Conservation (phyloP, 1,140 invertebrate species). For the Littorina saxatilis region DNA sequence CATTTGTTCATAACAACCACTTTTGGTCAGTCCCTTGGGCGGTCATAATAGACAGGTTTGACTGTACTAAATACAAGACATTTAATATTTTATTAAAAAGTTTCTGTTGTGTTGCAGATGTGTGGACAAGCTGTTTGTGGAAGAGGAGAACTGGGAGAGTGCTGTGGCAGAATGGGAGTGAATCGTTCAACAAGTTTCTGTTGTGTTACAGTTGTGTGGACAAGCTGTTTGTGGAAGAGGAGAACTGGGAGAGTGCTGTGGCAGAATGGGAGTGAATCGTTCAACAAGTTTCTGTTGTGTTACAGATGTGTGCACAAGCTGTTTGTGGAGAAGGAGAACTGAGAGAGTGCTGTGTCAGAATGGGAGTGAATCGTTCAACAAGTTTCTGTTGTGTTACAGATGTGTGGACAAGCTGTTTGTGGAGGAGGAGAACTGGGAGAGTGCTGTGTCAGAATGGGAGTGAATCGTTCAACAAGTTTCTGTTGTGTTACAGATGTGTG, state of each 20-base stretch:
- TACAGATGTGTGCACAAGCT: neutral
- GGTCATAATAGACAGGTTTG: no score
- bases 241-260: conserved; percentile 52
- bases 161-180: conserved; percentile 59
- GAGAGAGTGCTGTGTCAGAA: neutral
- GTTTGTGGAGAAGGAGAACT: no score
- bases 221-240: conserved; percentile 68
- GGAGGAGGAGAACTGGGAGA: conserved; percentile 58
- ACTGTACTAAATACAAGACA: no score
- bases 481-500: conserved; percentile 67
- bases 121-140: conserved; percentile 69
- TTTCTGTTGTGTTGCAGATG: no score
- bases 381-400: conserved; percentile 34
- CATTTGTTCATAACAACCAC: no score
- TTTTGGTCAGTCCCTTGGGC: no score
- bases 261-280: conserved; percentile 52
- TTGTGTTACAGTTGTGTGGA: conserved; percentile 69
- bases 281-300: no score
- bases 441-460: conserved; percentile 58
- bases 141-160: conserved; percentile 55
- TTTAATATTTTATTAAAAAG: no score
- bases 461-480: conserved; percentile 13
- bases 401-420: conserved; percentile 69
- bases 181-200: neutral
- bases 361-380: conserved; percentile 23